Base-by-base conservation (phyloP, 2,113 vertebrate genomes). In the cattle (Bos taurus) region DNA sequence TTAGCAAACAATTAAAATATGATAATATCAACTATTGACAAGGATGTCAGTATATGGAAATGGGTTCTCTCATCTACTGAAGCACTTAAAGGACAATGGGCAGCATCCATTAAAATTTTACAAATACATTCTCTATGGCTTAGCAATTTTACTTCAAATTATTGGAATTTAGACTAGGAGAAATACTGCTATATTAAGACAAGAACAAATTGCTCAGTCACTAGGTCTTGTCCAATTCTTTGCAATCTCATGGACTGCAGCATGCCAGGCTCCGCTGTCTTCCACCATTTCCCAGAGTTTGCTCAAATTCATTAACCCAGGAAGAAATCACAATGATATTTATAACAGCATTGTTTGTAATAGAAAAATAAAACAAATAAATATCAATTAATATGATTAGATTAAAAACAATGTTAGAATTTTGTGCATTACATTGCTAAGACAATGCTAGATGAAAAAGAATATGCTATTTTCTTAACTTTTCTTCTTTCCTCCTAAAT, bases 1-100 rank as follows among this genome's bases (percentile, higher is more conserved):
- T 96, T 77, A 94, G 43, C n/a, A 94, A 86, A 56, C 26, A 82
- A 64, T 95, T 93, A 78, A 87, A 91, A 82, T 28, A 74, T 64
- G 21, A 50, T 43, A 74, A 91, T 60, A 60, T 50, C 14, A 54
- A 81, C 21, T 50, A 40, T 5, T 74, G 33, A 52, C 6, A 48
- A 16, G 36, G n/a, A 93, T 84, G 50, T 40, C 2, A 78, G 3
- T 43, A 17, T 46, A 33, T 43, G 12, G 23, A 90, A 78, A 64
- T 6, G 88, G 36, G 2, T 12, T 30, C 6, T 48, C 1, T 90
- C 25, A 52, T 52, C 33, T 85, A 6, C 10, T 88, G 23, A 94
- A 23, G 1, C 13, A 85, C 40, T 64, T 86, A 13, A 48, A 91
- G 5, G 1, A 60, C 19, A 88, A 62, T 64, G 92, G 28, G 6